Evolutionary conservation across 2,113 vertebrate genomes (phyloP).

Genomic region (Eulacestoma nigropectus): DNA sequence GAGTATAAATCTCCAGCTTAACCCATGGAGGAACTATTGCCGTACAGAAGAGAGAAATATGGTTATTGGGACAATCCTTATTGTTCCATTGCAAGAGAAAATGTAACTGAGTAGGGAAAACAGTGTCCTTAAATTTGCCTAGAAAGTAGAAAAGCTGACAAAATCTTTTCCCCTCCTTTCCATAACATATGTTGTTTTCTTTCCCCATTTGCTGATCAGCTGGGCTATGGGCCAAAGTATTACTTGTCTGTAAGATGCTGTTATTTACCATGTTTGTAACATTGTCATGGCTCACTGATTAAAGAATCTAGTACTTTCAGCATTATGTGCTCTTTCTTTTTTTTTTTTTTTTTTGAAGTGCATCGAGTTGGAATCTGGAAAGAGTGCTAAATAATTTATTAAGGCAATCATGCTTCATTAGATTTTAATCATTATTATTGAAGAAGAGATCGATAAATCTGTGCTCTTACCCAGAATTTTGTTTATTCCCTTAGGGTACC

Average conservation of each 20-base stretch:
- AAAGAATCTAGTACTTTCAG: not conserved
- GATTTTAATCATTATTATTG: slow-evolving; percentile 52
- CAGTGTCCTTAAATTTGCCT: not conserved
- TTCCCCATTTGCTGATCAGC: not conserved
- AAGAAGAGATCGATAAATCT: slow-evolving; percentile 35
- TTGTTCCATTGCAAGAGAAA: not conserved
- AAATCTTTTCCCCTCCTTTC: not conserved
- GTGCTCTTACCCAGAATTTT: not conserved
- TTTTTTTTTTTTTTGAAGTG: not conserved
- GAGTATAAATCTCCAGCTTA: not conserved
- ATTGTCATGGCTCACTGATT: not conserved
- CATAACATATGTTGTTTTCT: not conserved
- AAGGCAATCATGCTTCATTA: not conserved
- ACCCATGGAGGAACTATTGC: not conserved
- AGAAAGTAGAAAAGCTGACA: not conserved
- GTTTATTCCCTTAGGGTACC: not conserved
- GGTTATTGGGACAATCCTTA: not conserved
- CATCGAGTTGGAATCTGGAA: not conserved
- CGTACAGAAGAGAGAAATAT: not conserved
- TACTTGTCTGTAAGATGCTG: not conserved
- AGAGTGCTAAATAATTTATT: slow-evolving; percentile 40
- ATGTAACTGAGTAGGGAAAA: not conserved
- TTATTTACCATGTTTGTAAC: not conserved
- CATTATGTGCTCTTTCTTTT: not conserved
- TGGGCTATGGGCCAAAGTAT: not conserved